Evolutionary conservation across 2,113 vertebrate genomes (phyloP).

Genomic region (Toxotes chatareus): DNA sequence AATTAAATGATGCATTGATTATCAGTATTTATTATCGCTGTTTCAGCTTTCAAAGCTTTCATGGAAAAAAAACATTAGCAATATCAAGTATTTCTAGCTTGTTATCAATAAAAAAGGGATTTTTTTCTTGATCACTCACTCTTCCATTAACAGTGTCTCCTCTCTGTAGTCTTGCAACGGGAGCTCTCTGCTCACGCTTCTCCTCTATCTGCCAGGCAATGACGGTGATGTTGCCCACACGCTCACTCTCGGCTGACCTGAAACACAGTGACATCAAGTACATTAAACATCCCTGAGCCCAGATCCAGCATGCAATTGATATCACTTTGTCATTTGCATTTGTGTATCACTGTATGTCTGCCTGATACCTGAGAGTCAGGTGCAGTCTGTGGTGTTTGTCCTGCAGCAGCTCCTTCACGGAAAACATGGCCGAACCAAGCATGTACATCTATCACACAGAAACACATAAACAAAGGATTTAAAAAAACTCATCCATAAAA

Average conservation of each 20-base stretch:
- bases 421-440: constrained; percentile 93
- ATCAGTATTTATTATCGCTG: too few relatives aligned
- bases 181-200: constrained; percentile 90
- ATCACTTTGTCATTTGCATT: not conserved
- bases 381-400: constrained; percentile 94
- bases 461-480: constrained; percentile 11
- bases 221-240: constrained; percentile 95
- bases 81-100: not conserved
- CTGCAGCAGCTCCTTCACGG: constrained; percentile 95
- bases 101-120: not conserved
- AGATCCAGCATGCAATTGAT: not conserved
- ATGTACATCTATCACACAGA: constrained; percentile 92
- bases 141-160: constrained; percentile 94
- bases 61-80: not conserved
- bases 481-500: not conserved
- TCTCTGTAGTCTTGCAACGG: constrained; percentile 87
- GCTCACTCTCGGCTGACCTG: constrained; percentile 95
- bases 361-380: constrained; percentile 91
- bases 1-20: too few relatives aligned
- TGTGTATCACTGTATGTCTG: not conserved
- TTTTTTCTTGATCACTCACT: constrained; percentile 78
- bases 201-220: constrained; percentile 99
- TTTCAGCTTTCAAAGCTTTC: not conserved
- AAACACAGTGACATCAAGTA: constrained; percentile 11
- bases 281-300: not conserved